A percentile compares a stretch with the other conserved stretches of the same genome.
Conservation (phyloP, 2,113 vertebrate species). For the Carassius auratus region DNA sequence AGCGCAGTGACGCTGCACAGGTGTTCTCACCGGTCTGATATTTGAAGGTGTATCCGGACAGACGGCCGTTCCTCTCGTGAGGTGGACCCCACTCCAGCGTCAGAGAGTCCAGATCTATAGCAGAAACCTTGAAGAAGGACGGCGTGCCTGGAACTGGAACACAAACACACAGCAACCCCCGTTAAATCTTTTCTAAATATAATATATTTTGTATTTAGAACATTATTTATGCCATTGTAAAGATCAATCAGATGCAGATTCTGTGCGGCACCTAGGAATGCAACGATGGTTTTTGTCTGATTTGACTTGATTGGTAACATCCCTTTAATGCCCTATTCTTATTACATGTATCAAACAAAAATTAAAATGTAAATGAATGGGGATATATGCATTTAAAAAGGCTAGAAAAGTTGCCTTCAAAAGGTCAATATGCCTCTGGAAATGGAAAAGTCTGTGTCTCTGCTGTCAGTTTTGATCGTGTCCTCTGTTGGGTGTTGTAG, state of each 20-base stretch:
- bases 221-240: not conserved
- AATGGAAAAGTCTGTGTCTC: not conserved
- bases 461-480: not conserved
- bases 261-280: too few relatives aligned
- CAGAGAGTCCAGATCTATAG: conserved; percentile 85
- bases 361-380: too few relatives aligned
- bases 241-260: not conserved
- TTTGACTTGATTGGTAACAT: too few relatives aligned
- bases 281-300: too few relatives aligned
- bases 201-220: too few relatives aligned
- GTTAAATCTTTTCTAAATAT: not conserved
- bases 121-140: conserved; percentile 80
- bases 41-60: conserved; percentile 89
- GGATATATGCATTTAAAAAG: too few relatives aligned
- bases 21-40: conserved; percentile 90
- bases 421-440: too few relatives aligned
- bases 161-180: not conserved
- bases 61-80: conserved; percentile 84
- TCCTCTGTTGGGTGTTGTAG: not conserved
- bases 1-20: too few relatives aligned
- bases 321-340: too few relatives aligned
- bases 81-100: conserved; percentile 93
- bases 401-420: too few relatives aligned
- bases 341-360: too few relatives aligned
- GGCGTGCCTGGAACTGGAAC: conserved; percentile 85